Percentiles rank a stretch among this genome's conserved stretches.
These are phyloP conservation scores for Chinchilla lanigera DNA, from an alignment of 2,113 vertebrate species.

Conservation along the genomic window DNA sequence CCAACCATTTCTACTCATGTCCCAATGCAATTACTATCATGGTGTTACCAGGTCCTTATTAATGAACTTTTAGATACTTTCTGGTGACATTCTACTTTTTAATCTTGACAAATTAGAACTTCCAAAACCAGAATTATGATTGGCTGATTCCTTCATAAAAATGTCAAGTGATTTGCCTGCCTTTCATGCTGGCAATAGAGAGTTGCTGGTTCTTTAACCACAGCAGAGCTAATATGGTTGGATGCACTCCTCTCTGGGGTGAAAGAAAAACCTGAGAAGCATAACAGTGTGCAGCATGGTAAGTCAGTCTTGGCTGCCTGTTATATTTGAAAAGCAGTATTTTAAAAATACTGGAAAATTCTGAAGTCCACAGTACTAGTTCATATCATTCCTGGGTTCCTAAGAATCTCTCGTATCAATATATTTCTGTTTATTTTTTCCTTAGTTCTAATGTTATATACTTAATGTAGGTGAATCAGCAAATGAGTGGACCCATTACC, in stretches of 20 bases:
- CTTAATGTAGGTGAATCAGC: not conserved
- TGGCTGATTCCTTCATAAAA: not conserved
- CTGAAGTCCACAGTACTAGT: not conserved
- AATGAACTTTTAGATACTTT: not conserved
- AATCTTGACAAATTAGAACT: not conserved
- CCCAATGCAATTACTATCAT: not conserved
- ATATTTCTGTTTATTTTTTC: not conserved
- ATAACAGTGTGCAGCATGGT: not conserved
- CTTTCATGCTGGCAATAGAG: not conserved
- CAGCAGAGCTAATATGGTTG: not conserved
- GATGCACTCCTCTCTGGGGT: not conserved
- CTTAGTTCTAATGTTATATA: not conserved
- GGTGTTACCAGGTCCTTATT: not conserved
- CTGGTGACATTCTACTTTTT: not conserved
- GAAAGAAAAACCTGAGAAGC: not conserved
- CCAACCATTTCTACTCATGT: not conserved
- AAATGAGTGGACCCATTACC: not conserved
- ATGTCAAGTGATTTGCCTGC: not conserved
- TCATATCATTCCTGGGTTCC: not conserved
- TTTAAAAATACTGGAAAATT: constrained; percentile 45
- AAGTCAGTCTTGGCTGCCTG: not conserved
- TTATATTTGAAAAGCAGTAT: constrained; percentile 7
- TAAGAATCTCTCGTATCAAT: not conserved
- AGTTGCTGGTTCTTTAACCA: not conserved
- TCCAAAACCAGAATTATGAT: not conserved